Base-by-base conservation (phyloP, 2,113 vertebrate genomes). In the Paracanthobrama guichenoti region DNA sequence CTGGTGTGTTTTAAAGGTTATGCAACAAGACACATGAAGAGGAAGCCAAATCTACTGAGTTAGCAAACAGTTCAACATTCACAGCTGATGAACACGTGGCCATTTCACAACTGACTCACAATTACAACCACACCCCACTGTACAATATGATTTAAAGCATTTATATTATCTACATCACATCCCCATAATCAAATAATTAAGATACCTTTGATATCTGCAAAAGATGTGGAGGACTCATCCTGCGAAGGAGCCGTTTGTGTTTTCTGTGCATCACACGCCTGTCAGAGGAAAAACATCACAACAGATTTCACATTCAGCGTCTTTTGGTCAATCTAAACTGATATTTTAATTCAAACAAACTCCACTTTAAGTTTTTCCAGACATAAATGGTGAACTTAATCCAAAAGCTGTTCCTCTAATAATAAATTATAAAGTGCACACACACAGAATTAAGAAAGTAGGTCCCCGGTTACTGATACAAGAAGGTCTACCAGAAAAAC, bases 401-500 rank as follows among this genome's bases (percentile, higher is more conserved):
- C 6, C 4, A 48, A 72, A 73, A 46, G 20, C 20, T 72, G 35
- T n/a, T 72, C 42, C 12, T 71, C 3, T 73, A 16, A 26, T 16
- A 28, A 74, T 26, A 26, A 14, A 42, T 73, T 50, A 55, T 22
- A 10, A 20, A 42, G 57, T 60, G 57, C 71, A 44, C 5, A 55
- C 28, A 76, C 3, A 22, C 8, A 50, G 18, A 5, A 31, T 18
- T 50, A 77, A 28, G 3, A 50, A 9, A 77, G 28, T 18, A 59
- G 53, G 75, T 3, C 75, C n/a, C 50, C 11, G 3, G 10, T 59
- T 39, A 39, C 73, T 55, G 48, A 76, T 35, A 35, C 31, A 24
- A 78, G 20, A 53, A 73, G 14, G 64, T 81, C 50, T 44, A 87
- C 28, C 59, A 78, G 79, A 66, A 42, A 85, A 87, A 82, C 86